Base-by-base conservation (phyloP, 2,888 invertebrate species). In the Oithona nana region DNA sequence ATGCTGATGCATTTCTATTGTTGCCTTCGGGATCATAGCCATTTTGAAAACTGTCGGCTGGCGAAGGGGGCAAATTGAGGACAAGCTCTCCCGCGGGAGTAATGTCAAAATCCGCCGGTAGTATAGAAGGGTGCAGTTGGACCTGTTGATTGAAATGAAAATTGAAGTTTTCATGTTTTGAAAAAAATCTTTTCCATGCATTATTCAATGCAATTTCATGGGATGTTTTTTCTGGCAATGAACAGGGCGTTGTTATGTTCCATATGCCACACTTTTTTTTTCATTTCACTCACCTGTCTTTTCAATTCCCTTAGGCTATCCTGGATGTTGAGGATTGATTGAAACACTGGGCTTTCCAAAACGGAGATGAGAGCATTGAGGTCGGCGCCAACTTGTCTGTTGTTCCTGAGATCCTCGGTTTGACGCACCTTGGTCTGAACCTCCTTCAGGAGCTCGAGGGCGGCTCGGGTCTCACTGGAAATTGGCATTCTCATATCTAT, bases 41-140 rank as follows among this genome's bases (percentile, higher is more conserved):
- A 39, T 39, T 39, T 39, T 39, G 39, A 39, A 39, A 39, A 16
- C 39, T 39, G 39, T 39, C 39, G 16, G 39, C 39, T 11, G 39
- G 39, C 39, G 39, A 39, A 6, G 39, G 39, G 59, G 81, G 80
- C 2, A 81, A 77, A 70, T 80, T 82, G 28, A 84, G 63, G 48
- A 83, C 78, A 64, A 85, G 73, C 68, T 84, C 82, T 70, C 87
- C 87, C 67, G 86, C 82, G 55, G 84, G 81, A 68, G 84, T 86
- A 63, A 95, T 88, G 71, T 93, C 90, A 75, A 94, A 94, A 73
- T 93, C 92, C 59, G 86, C 86, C 52, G 92, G 89, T 66, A 92
- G 76, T 71, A 92, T 88, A 24, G 90, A 90, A 16, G 92, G 92
- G 75, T 92, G 92, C 69, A 88, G 86, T 50, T 82, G 82, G 63